Evolutionary conservation across 92 coral and sea anemone genomes (phyloP), one percentile per base, ranked within the genome.

Genomic region (Virgularia gustaviana): DNA sequence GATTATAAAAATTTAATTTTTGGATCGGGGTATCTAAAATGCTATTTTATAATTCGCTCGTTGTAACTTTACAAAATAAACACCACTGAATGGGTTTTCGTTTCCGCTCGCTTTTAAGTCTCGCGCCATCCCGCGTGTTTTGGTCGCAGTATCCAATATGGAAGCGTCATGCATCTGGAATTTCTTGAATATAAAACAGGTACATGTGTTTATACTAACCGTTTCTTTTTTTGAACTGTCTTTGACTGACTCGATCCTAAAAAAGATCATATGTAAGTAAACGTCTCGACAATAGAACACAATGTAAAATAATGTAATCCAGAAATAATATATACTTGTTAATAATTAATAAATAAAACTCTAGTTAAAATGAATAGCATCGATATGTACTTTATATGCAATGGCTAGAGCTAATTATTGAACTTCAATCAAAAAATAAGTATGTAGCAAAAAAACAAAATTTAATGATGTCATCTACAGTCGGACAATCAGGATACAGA

Each of bases 221-320:
- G 88, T 89, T 80, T 94, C 99, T 64, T 94, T 94, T 70, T 94
- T 94, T 7, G 99, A 89, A 15, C 95, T 96, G 76, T 94, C 96
- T 71, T 94, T 94, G 34, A 96, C 96, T 16, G 99, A 94, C 42
- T 94, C 99, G 77, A 94, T 68, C 58, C 75, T 68, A 66, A 24
- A 39, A 15, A 39, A 39, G 8, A 39, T n/a, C 45, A 15, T 39
- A 39, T 39, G 15, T 15, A 39, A 39, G 15, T 39, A 39, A 7
- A 39, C 7, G 7, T 39, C 15, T 39, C 15, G 7, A 39, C 8
- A 39, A 39, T 7, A 15, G 45, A n/a, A n/a, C n/a, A n/a, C n/a
- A n/a, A n/a, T n/a, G n/a, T n/a, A n/a, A n/a, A n/a, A 39, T 89
- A 72, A 91, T 90, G 78, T 24, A 35, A 25, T 20, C 3, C 56